Evolutionary conservation across 2,888 invertebrate species (phyloP).

Genomic region (Molorchus minor): DNA sequence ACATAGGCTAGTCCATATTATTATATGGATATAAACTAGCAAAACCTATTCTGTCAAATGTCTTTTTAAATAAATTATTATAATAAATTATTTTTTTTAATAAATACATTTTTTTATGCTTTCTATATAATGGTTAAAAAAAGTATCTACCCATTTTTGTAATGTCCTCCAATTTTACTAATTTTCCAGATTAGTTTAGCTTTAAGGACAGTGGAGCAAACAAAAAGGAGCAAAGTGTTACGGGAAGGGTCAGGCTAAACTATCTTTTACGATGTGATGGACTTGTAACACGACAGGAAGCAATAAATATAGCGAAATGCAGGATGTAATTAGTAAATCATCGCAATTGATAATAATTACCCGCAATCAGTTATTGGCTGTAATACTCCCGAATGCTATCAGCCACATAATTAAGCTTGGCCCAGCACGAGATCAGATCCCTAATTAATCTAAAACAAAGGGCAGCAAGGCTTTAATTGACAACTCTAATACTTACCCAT

Average conservation of each 20-base stretch:
- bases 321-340: constrained; percentile 59
- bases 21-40: no score
- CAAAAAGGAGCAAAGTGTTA: constrained; percentile 23
- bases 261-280: constrained; percentile 36
- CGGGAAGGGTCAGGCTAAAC: constrained; percentile 19
- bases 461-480: no score
- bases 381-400: constrained; percentile 23
- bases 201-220: neutral
- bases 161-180: no score
- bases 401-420: constrained; percentile 13
- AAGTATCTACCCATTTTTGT: no score
- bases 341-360: constrained; percentile 50
- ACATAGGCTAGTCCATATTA: no score
- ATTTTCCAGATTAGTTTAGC: no score
- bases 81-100: no score
- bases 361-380: constrained; percentile 50
- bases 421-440: no score
- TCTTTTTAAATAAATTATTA: no score
- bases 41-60: no score
- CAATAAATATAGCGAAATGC: constrained; percentile 50
- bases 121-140: no score
- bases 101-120: no score
- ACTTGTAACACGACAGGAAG: constrained; percentile 48
- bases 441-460: constrained; percentile 1
- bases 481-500: constrained; percentile 81